Evolutionary conservation across 2,113 vertebrate genomes (phyloP).

Genomic region (Balaeniceps rex): DNA sequence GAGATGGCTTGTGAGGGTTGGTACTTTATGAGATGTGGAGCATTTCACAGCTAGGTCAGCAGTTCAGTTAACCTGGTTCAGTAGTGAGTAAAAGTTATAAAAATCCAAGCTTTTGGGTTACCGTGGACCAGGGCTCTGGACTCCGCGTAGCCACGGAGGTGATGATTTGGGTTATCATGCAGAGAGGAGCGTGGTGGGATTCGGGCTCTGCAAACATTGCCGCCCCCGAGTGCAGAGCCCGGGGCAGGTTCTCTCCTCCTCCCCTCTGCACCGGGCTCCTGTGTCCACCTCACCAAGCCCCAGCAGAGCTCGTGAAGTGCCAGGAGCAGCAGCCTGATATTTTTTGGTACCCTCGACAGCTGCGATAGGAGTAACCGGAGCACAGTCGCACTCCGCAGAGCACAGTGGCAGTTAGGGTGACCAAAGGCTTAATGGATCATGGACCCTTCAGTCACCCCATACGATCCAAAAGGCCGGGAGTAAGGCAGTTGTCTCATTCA

Average conservation of each 20-base stretch:
- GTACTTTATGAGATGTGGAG: background rate
- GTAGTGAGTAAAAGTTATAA: background rate
- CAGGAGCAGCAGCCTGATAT: background rate
- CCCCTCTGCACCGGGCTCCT: background rate
- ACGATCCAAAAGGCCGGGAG: fast-evolving
- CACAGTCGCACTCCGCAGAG: background rate
- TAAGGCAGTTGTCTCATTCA: background rate
- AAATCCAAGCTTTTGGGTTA: fast-evolving
- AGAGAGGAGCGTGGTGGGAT: background rate
- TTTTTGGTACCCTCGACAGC: background rate
- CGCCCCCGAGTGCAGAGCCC: background rate
- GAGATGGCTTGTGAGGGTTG: background rate
- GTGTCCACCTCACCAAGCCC: fast-evolving
- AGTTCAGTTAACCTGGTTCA: background rate
- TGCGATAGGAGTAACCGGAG: background rate
- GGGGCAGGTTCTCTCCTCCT: background rate
- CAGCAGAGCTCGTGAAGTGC: background rate
- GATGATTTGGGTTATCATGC: fast-evolving
- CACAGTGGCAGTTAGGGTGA: background rate
- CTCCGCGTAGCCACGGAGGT: fast-evolving
- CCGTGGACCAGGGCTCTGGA: fast-evolving
- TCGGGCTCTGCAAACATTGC: fast-evolving
- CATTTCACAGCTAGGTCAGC: background rate
- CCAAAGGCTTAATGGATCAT: fast-evolving
- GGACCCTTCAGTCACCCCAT: background rate